These are phyloP conservation scores for Stenoptilia bipunctidactyla DNA, from an alignment of 2,888 invertebrate genomes.

Conservation along the genomic window DNA sequence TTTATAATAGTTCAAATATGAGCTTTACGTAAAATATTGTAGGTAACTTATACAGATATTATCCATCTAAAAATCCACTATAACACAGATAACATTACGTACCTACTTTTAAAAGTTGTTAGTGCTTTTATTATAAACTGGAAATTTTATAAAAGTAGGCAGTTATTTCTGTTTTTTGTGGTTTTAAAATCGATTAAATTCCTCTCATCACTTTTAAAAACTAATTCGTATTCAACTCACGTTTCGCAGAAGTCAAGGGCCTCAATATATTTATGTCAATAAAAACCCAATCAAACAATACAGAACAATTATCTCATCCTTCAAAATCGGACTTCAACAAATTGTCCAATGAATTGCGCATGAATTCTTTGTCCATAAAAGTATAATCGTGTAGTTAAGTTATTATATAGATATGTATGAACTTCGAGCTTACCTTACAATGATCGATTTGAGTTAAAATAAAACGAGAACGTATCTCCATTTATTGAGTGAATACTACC, in stretches of 20 bases:
- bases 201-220: too few species aligned
- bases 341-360: slow-evolving; percentile 34
- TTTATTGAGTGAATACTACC: slow-evolving; percentile 27
- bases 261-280: slow-evolving; percentile 4
- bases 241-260: slow-evolving; percentile 10
- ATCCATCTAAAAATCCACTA: too few species aligned
- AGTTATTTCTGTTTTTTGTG: too few species aligned
- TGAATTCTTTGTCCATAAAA: slow-evolving; percentile 42
- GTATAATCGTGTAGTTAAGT: slow-evolving; percentile 42
- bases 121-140: too few species aligned
- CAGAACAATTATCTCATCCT: slow-evolving; percentile 10
- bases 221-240: too few species aligned
- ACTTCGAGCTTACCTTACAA: slow-evolving; percentile 22
- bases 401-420: slow-evolving; percentile 46
- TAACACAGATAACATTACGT: too few species aligned
- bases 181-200: too few species aligned
- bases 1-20: too few species aligned
- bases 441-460: slow-evolving; percentile 25
- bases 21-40: too few species aligned
- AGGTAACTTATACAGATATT: too few species aligned
- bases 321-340: slow-evolving; percentile 7
- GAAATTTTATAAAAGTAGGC: too few species aligned
- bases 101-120: too few species aligned
- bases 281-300: slow-evolving; percentile 14
- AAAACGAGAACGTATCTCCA: slow-evolving; percentile 23